Conservation (phyloP, 2,888 invertebrate genomes). For the Philereme vetulata region DNA sequence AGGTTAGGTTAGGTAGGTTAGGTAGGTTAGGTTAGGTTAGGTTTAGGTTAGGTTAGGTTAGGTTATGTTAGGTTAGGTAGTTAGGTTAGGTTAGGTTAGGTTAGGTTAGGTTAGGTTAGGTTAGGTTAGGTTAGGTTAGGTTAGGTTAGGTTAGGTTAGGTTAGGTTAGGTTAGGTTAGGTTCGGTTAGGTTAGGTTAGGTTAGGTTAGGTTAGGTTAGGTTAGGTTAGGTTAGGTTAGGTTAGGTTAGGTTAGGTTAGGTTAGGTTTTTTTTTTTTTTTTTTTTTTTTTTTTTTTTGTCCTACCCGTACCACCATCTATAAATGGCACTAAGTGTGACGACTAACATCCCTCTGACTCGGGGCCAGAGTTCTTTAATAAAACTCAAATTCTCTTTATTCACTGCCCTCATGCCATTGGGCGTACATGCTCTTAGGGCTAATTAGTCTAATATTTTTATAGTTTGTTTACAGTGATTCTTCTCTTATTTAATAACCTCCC, state of each 20-base stretch:
- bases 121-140: slow-evolving; percentile 35
- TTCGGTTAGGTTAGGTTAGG: slow-evolving; percentile 41
- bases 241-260: slow-evolving; percentile 40
- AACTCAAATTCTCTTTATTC: too few species aligned
- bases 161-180: slow-evolving; percentile 45
- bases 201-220: slow-evolving; percentile 39
- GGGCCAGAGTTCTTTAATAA: too few species aligned
- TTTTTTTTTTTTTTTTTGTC: too few species aligned
- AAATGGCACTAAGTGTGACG: too few species aligned
- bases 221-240: slow-evolving; percentile 35
- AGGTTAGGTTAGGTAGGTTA: slow-evolving; percentile 29
- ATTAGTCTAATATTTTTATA: too few species aligned
- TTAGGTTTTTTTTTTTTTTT: too few species aligned
- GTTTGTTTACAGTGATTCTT: too few species aligned
- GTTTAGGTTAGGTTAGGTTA: slow-evolving; percentile 36
- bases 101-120: slow-evolving; percentile 36
- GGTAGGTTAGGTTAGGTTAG: slow-evolving; percentile 33
- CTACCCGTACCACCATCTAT: too few species aligned
- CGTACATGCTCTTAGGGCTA: too few species aligned
- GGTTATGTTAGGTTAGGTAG: slow-evolving; percentile 36
- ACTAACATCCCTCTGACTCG: too few species aligned
- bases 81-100: slow-evolving; percentile 34
- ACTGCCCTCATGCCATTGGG: too few species aligned
- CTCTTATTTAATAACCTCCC: too few species aligned
- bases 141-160: slow-evolving; percentile 41